Evolutionary conservation across 2,113 vertebrate genomes (phyloP).

Genomic region (Caretta caretta): DNA sequence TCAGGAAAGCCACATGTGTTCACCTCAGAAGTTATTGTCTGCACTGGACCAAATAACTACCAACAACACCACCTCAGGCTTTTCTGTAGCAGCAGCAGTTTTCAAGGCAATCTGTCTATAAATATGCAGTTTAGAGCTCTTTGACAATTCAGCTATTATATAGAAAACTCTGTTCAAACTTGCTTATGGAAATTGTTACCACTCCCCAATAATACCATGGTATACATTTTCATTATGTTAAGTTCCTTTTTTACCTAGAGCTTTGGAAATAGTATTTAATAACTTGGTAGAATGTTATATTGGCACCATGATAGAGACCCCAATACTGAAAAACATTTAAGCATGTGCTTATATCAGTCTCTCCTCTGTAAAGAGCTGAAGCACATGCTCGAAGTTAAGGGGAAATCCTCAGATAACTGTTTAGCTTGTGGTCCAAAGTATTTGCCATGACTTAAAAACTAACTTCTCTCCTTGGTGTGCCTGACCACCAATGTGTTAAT

Average conservation of each 20-base stretch:
- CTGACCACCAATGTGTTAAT: not conserved
- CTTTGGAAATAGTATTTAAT: slow-evolving; percentile 1
- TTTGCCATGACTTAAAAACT: not conserved
- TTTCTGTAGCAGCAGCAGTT: not conserved
- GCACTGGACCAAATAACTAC: not conserved
- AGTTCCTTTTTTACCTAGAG: slow-evolving; percentile 2
- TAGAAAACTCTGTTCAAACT: slow-evolving; percentile 11
- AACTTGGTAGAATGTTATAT: slow-evolving; percentile 9
- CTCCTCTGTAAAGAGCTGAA: not conserved
- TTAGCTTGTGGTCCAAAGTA: not conserved
- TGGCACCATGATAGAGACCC: not conserved
- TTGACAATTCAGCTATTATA: slow-evolving; percentile 15
- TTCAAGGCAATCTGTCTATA: slow-evolving; percentile 29
- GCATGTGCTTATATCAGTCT: not conserved
- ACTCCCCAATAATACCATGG: slow-evolving; percentile 8
- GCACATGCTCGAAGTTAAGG: not conserved
- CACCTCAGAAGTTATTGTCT: not conserved
- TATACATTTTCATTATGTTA: not conserved
- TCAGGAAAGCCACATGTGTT: not conserved
- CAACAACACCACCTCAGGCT: not conserved
- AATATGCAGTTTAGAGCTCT: not conserved
- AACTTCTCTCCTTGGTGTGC: not conserved
- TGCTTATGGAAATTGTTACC: slow-evolving; percentile 2
- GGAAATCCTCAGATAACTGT: not conserved
- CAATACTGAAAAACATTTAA: not conserved